Evolutionary conservation across 1,140 invertebrate genomes (phyloP).

Genomic region (Manduca sexta): DNA sequence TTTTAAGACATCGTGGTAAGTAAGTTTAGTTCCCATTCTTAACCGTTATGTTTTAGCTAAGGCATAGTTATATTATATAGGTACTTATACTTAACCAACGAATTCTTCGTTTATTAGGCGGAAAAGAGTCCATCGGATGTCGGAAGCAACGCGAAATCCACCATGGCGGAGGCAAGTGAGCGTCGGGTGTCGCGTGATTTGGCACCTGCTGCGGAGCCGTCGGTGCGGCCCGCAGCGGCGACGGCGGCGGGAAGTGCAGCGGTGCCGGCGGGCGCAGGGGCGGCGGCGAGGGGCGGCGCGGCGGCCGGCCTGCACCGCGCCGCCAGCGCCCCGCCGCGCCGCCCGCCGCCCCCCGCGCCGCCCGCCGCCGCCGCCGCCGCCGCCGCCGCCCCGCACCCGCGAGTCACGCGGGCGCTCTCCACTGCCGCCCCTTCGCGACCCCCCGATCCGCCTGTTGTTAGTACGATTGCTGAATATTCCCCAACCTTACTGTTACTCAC

Average conservation of each 20-base stretch:
- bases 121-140: too few relatives aligned
- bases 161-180: constrained; percentile 68
- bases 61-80: too few relatives aligned
- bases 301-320: constrained; percentile 11
- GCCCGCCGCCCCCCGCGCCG: constrained; percentile 38
- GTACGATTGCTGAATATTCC: background rate
- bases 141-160: too few relatives aligned
- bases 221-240: constrained; percentile 26
- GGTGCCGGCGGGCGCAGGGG: background rate
- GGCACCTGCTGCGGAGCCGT: constrained; percentile 39
- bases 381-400: constrained; percentile 20
- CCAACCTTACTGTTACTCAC: background rate
- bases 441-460: constrained; percentile 37
- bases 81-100: too few relatives aligned
- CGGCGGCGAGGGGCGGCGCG: background rate
- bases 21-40: too few relatives aligned
- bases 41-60: too few relatives aligned
- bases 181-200: constrained; percentile 58
- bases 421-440: constrained; percentile 37
- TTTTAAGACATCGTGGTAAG: too few relatives aligned
- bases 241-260: constrained; percentile 1
- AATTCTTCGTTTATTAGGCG: too few relatives aligned
- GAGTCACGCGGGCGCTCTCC: constrained; percentile 37
- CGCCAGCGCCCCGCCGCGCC: constrained; percentile 24
- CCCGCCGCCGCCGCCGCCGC: background rate